Base-by-base conservation (phyloP, 2,797 vertebrate species). In the Clarias fuscus region DNA sequence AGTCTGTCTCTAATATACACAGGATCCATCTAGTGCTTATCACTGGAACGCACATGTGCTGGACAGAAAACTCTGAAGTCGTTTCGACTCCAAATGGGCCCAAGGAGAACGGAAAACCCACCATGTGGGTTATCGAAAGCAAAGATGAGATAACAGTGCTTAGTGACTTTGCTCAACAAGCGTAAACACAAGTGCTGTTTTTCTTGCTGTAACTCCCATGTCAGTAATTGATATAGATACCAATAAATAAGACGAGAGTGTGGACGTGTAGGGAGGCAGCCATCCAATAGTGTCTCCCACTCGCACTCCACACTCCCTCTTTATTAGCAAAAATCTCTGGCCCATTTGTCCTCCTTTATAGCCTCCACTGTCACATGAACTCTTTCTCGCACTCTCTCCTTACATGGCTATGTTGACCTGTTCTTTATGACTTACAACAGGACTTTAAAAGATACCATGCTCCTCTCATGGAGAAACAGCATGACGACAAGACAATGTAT, bases 401-500 rank as follows among this genome's bases (percentile, higher is more conserved):
- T 91, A 87, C 88, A 90, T 88, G 87, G 88, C 53, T 73, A 86
- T 70, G 87, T 82, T 77, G 86, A 89, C 71, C 84, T 79, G 83
- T 10, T 48, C 82, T 14, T 82, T 86, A 82, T 86, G 73, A 78
- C 82, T 75, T 73, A 84, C 82, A 81, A 84, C 27, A 80, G 79
- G 78, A 65, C 78, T 79, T 86, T 53, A 82, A 71, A 88, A 61
- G 62, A 86, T 58, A 86, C 73, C 30, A n/a, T 83, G 48, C 89
- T 83, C n/a, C 67, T 73, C 71, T 86, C 11, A 78, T 27, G 59
- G 33, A 83, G 80, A 33, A 64, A 40, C 27, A 7, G 14, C 59
- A 80, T 84, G 70, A 30, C 8, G 5, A 53, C 33, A n/a, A 37
- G 59, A 43, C 22, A 2, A 58, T 20, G 58, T 79, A 40, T 8